Conservation (phyloP, 2,797 vertebrate genomes). For the Enteromius fasciolatus region DNA sequence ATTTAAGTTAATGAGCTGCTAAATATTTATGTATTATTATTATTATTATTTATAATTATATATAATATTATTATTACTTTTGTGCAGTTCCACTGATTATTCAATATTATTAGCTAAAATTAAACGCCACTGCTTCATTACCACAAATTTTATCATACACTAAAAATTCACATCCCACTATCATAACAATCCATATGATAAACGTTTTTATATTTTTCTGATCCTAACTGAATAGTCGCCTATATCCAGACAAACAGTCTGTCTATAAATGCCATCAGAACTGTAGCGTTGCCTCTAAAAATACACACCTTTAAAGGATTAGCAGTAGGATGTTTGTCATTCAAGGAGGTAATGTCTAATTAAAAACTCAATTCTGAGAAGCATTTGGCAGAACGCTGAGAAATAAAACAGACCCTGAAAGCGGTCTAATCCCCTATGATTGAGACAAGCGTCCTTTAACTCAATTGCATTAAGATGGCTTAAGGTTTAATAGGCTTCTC, state of each 20-base stretch:
- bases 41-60: background rate
- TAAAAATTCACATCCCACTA: background rate
- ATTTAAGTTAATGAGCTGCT: background rate
- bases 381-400: slow-evolving; percentile 22
- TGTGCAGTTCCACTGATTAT: background rate
- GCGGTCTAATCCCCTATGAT: slow-evolving; percentile 40
- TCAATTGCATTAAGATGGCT: slow-evolving; percentile 50
- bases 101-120: background rate
- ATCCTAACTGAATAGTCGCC: background rate
- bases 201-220: background rate
- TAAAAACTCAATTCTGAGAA: slow-evolving; percentile 46
- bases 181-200: background rate
- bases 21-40: background rate
- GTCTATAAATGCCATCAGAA: background rate
- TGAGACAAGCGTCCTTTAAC: slow-evolving; percentile 49
- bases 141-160: background rate
- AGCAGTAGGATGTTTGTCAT: slow-evolving; percentile 22
- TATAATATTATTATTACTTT: background rate
- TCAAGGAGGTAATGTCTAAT: slow-evolving; percentile 26
- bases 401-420: slow-evolving; percentile 30
- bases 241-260: background rate
- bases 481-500: slow-evolving; percentile 41
- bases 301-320: background rate
- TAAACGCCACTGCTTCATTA: background rate
- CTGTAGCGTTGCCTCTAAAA: background rate